Conservation (phyloP, 2,113 vertebrate genomes). For the Bos indicus region DNA sequence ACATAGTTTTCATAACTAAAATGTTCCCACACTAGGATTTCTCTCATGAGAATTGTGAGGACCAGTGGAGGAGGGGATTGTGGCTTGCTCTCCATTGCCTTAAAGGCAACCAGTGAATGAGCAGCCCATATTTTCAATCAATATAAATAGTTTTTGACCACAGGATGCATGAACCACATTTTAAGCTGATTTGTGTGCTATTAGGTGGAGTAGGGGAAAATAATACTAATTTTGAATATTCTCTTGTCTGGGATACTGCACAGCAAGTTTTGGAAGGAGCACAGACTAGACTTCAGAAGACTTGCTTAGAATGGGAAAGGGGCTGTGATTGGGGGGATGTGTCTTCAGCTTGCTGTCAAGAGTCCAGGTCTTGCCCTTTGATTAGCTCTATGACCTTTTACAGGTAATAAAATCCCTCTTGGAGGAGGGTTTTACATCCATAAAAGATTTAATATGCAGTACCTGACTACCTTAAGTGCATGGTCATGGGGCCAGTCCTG, state of each 20-base stretch:
- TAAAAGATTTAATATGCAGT: not conserved
- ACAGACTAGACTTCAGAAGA: not conserved
- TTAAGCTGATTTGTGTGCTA: not conserved
- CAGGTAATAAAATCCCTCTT: not conserved
- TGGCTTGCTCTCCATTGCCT: no score
- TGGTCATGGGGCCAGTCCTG: not conserved
- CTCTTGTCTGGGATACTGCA: not conserved
- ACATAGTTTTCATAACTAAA: not conserved
- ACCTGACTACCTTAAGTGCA: not conserved
- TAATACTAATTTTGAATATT: not conserved
- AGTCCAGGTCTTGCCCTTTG: not conserved
- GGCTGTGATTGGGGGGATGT: not conserved
- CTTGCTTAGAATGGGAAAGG: not conserved
- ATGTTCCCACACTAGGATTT: not conserved
- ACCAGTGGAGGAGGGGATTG: not conserved
- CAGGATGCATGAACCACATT: not conserved
- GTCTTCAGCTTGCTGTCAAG: not conserved
- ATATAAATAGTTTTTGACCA: not conserved
- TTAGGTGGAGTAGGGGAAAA: not conserved
- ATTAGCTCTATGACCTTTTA: not conserved
- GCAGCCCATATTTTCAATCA: not conserved
- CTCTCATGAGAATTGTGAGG: not conserved
- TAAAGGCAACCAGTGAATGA: not conserved
- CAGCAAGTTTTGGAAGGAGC: not conserved
- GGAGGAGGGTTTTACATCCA: not conserved